Evolutionary conservation across 2,888 invertebrate species (phyloP).

Genomic region (Piscicola geometra): DNA sequence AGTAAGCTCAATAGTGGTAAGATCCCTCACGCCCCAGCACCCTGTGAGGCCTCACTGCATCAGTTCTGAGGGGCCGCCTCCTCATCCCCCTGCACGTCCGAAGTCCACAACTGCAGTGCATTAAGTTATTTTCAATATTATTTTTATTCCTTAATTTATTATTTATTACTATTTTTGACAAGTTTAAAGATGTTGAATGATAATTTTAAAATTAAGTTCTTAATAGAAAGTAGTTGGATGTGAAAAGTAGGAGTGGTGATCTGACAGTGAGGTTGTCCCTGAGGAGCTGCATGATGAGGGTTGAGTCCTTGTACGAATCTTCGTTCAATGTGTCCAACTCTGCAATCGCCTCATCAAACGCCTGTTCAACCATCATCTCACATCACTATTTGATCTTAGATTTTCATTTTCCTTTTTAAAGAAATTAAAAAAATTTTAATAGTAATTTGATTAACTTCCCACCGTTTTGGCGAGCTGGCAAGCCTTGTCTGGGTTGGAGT

Average conservation of each 20-base stretch:
- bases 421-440: neutral
- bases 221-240: neutral
- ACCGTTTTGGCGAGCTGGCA: slow-evolving; percentile 98
- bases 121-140: neutral
- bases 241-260: neutral
- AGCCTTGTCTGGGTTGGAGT: slow-evolving; percentile 96
- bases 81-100: slow-evolving; percentile 39
- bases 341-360: slow-evolving; percentile 99
- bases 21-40: neutral
- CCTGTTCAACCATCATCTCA: slow-evolving; percentile 62
- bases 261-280: slow-evolving; percentile 59
- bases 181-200: neutral
- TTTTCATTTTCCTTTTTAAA: neutral
- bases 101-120: slow-evolving; percentile 39
- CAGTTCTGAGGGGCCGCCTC: slow-evolving; percentile 36
- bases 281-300: slow-evolving; percentile 71
- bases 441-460: neutral
- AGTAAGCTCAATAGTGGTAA: slow-evolving; percentile 7
- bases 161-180: neutral
- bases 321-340: slow-evolving; percentile 98
- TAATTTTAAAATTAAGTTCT: neutral
- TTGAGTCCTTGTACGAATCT: slow-evolving; percentile 99
- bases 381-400: neutral
- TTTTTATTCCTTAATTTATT: neutral
- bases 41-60: neutral